phyloP scores from a whole-genome alignment of 2,113 vertebrate genomes.

The Parus major region DNA sequence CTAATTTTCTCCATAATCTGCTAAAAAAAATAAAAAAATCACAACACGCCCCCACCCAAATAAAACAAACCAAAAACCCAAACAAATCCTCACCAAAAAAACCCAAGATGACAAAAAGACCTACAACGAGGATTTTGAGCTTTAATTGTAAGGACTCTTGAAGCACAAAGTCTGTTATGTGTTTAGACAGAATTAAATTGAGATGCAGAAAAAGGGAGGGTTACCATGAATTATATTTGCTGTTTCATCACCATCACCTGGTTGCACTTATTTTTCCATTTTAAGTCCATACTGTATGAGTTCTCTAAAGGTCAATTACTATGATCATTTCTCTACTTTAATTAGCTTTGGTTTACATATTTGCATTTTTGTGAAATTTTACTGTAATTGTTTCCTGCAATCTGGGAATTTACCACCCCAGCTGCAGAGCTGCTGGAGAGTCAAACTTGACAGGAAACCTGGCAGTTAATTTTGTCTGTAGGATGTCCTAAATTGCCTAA shows the following conservation, averaged over 20 bases:
- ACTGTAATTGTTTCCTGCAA: slow-evolving; percentile 30
- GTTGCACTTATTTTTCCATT: background rate
- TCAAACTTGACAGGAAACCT: slow-evolving; percentile 9
- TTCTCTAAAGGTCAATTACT: background rate
- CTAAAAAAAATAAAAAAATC: background rate
- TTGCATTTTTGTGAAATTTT: background rate
- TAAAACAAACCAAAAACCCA: too few species aligned
- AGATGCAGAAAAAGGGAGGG: background rate
- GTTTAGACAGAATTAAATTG: background rate
- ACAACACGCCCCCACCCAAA: too few species aligned
- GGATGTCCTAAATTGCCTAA: background rate
- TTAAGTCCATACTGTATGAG: background rate
- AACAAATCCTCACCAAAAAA: too few species aligned
- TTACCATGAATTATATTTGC: background rate
- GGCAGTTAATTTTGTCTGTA: background rate
- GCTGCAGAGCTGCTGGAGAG: background rate
- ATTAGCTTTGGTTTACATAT: background rate
- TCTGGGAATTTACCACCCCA: slow-evolving; percentile 12
- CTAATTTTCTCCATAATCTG: background rate
- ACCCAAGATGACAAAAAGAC: rapidly evolving
- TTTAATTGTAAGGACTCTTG: background rate
- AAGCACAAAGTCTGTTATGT: background rate
- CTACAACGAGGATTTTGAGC: background rate
- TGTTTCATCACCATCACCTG: background rate
- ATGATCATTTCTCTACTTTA: background rate